A percentile compares a stretch with the other conserved stretches of the same genome.
These are phyloP conservation scores for Laothoe populi DNA, from an alignment of 2,888 invertebrate species.

Conservation along the genomic window DNA sequence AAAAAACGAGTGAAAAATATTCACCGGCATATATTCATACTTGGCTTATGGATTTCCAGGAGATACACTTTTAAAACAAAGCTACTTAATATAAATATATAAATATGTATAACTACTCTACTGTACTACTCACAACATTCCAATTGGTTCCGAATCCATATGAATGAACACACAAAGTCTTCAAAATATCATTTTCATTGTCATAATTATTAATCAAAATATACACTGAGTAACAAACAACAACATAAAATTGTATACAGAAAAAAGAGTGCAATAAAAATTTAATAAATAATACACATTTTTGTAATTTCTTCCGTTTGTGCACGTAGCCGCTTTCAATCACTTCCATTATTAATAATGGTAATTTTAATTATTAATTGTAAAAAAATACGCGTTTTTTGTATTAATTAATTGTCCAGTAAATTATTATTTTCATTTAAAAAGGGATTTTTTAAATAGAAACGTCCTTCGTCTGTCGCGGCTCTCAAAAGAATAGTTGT, in stretches of 20 bases:
- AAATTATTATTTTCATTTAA: background rate
- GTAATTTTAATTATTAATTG: background rate
- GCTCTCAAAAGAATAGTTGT: background rate
- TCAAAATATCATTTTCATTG: conserved; percentile 24
- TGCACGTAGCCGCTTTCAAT: conserved; percentile 4
- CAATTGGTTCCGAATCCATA: conserved; percentile 40
- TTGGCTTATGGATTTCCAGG: too few species aligned
- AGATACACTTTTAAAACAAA: too few species aligned
- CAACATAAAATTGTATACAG: conserved; percentile 11
- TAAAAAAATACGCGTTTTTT: background rate
- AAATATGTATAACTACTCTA: too few species aligned
- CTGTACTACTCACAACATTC: conserved; percentile 42
- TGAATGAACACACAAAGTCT: conserved; percentile 28
- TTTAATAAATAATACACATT: background rate
- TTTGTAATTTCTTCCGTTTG: background rate
- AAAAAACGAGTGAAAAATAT: too few species aligned
- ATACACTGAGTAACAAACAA: conserved; percentile 24
- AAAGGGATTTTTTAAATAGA: background rate
- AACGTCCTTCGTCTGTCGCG: conserved; percentile 2
- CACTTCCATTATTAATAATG: background rate
- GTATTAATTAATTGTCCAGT: too few species aligned
- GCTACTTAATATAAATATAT: too few species aligned
- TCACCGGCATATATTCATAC: too few species aligned
- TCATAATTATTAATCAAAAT: conserved; percentile 28
- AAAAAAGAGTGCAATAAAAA: conserved; percentile 26